Evolutionary conservation across 2,888 invertebrate species (phyloP).

Genomic region (Torymus tubicola): DNA sequence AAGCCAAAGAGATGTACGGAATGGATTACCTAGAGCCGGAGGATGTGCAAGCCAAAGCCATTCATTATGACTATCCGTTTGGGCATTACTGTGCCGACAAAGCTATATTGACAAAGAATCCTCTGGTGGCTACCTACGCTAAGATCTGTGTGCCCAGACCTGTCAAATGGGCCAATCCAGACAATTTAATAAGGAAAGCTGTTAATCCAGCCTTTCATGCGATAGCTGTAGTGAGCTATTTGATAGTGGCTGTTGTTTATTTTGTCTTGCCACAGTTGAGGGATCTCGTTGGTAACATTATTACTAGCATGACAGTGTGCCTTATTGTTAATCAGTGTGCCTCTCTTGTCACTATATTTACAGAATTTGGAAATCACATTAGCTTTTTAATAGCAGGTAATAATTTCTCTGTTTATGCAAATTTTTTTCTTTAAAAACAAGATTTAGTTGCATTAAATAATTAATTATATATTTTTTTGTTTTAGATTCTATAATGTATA

Average conservation of each 20-base stretch:
- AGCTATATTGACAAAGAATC: constrained; percentile 78
- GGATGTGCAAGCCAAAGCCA: constrained; percentile 64
- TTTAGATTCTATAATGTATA: constrained; percentile 87
- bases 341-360: constrained; percentile 87
- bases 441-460: constrained; percentile 23
- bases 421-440: constrained; percentile 1
- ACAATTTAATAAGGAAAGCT: constrained; percentile 85
- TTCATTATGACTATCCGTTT: constrained; percentile 84
- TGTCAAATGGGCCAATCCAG: constrained; percentile 85
- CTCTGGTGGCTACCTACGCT: constrained; percentile 82
- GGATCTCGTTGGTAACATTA: constrained; percentile 90
- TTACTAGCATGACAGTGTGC: constrained; percentile 88
- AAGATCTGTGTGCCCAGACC: constrained; percentile 85
- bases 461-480: constrained; percentile 64
- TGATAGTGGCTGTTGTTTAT: constrained; percentile 87
- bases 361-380: constrained; percentile 87
- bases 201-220: constrained; percentile 88
- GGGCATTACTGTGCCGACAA: constrained; percentile 90
- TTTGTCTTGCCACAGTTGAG: constrained; percentile 89
- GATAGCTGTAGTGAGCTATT: constrained; percentile 83
- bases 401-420: constrained; percentile 54
- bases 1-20: constrained; percentile 66
- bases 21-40: constrained; percentile 77
- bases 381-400: constrained; percentile 89
- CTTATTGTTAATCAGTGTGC: constrained; percentile 87